A percentile compares a stretch with the other conserved stretches of the same genome.
Conservation (phyloP, 2,888 invertebrate genomes). For the Drosophila cognata region DNA sequence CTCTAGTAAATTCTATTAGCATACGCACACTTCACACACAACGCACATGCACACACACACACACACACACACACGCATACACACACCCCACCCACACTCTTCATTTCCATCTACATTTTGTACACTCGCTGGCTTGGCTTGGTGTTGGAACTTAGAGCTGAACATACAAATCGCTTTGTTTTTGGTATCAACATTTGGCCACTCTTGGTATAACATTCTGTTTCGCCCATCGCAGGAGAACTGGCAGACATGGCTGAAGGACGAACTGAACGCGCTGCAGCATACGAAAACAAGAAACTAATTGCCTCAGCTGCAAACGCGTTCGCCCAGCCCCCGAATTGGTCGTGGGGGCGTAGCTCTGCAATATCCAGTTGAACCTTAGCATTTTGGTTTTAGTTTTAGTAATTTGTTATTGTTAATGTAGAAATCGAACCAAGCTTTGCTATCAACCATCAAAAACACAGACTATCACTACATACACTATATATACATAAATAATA, state of each 20-base stretch:
- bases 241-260: conserved; percentile 83
- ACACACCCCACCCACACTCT: conserved; percentile 2
- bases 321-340: conserved; percentile 22
- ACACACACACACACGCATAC: conserved; percentile 25
- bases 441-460: conserved; percentile 26
- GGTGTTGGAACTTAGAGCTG: conserved; percentile 62
- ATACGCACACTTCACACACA: conserved; percentile 45
- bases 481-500: conserved; percentile 15
- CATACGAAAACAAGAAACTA: conserved; percentile 77
- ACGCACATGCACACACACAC: conserved; percentile 13
- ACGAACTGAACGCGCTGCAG: conserved; percentile 82
- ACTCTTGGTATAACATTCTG: conserved; percentile 49
- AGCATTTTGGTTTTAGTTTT: conserved; percentile 69
- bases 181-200: conserved; percentile 47
- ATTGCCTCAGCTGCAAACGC: conserved; percentile 64
- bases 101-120: conserved; percentile 23
- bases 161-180: conserved; percentile 29
- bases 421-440: conserved; percentile 59
- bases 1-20: conserved; percentile 74
- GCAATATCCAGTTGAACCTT: conserved; percentile 59
- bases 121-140: conserved; percentile 53
- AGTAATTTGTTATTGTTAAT: conserved; percentile 78
- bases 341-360: conserved; percentile 24
- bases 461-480: conserved; percentile 24
- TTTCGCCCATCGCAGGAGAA: conserved; percentile 80